Percentiles rank a stretch among this genome's conserved stretches.
These are phyloP conservation scores for Ceratina japonica DNA, from an alignment of 1,140 invertebrate genomes.

Conservation along the genomic window DNA sequence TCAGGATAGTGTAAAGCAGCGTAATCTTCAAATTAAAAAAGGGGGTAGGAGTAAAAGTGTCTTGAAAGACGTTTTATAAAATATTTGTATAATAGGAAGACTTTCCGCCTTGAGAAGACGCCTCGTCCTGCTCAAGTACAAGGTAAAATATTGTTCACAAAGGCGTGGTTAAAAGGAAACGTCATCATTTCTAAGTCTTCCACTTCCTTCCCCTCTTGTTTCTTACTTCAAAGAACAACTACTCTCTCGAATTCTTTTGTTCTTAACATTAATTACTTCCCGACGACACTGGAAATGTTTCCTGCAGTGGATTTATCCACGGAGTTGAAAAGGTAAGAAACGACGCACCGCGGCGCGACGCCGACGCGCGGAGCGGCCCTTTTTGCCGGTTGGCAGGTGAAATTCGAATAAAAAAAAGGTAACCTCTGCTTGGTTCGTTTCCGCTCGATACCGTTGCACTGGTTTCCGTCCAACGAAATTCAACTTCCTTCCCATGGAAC, in stretches of 20 bases:
- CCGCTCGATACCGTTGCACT: neutral
- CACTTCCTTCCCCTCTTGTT: neutral
- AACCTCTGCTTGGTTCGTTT: neutral
- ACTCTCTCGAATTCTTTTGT: neutral
- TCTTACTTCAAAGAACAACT: neutral
- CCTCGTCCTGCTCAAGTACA: neutral
- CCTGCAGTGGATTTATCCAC: conserved; percentile 1
- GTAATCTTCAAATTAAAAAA: too few relatives aligned
- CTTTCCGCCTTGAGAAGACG: too few relatives aligned
- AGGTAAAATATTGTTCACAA: neutral
- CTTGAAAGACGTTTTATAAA: too few relatives aligned
- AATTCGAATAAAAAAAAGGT: conserved; percentile 10
- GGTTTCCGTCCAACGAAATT: neutral
- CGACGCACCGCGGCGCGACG: neutral
- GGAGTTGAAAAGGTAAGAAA: conserved; percentile 7
- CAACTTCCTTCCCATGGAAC: conserved; percentile 36
- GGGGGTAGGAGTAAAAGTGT: too few relatives aligned
- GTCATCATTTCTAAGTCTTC: neutral
- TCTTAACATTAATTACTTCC: conserved; percentile 19
- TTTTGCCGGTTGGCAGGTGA: conserved; percentile 8
- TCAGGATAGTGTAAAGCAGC: too few relatives aligned
- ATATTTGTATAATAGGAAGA: too few relatives aligned
- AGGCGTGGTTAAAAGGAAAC: neutral
- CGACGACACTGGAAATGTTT: conserved; percentile 18
- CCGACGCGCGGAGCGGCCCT: neutral